Percentiles rank a stretch among this genome's conserved stretches.
These are phyloP conservation scores for Xenopus laevis DNA, from an alignment of 2,113 vertebrate genomes.

Conservation along the genomic window DNA sequence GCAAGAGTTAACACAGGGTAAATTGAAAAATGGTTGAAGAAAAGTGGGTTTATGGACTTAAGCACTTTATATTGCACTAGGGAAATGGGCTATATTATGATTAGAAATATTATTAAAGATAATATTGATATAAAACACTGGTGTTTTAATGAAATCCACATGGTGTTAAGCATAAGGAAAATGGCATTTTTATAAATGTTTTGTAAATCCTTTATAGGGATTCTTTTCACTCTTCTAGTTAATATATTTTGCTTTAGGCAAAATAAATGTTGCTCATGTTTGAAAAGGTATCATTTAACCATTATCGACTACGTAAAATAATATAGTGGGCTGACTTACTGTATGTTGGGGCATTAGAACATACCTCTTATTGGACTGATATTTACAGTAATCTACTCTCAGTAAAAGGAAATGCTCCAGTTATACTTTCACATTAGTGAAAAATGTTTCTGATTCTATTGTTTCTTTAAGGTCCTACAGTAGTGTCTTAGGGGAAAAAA, in stretches of 20 bases:
- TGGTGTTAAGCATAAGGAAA: not conserved
- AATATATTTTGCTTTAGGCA: not conserved
- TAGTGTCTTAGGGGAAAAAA: too few relatives aligned
- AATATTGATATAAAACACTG: slow-evolving; percentile 12
- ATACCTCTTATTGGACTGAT: too few relatives aligned
- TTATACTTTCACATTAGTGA: too few relatives aligned
- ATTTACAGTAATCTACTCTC: too few relatives aligned
- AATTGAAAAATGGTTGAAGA: not conserved
- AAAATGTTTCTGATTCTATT: too few relatives aligned
- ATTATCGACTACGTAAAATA: too few relatives aligned
- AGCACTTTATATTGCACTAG: slow-evolving; percentile 37
- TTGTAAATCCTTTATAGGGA: not conserved
- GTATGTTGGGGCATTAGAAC: too few relatives aligned
- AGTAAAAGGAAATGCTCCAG: too few relatives aligned
- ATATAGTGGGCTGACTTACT: too few relatives aligned
- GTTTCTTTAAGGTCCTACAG: too few relatives aligned
- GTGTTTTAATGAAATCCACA: not conserved
- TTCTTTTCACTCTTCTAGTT: not conserved
- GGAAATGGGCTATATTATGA: not conserved
- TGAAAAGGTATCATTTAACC: not conserved
- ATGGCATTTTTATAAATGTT: not conserved
- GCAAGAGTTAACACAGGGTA: slow-evolving; percentile 33
- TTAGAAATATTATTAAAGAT: slow-evolving; percentile 7
- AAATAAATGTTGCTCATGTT: slow-evolving; percentile 2
- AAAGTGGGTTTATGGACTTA: not conserved